Percentiles rank a stretch among this genome's conserved stretches.
These are phyloP conservation scores for Heliconius nattereri DNA, from an alignment of 1,140 invertebrate genomes.

Conservation along the genomic window DNA sequence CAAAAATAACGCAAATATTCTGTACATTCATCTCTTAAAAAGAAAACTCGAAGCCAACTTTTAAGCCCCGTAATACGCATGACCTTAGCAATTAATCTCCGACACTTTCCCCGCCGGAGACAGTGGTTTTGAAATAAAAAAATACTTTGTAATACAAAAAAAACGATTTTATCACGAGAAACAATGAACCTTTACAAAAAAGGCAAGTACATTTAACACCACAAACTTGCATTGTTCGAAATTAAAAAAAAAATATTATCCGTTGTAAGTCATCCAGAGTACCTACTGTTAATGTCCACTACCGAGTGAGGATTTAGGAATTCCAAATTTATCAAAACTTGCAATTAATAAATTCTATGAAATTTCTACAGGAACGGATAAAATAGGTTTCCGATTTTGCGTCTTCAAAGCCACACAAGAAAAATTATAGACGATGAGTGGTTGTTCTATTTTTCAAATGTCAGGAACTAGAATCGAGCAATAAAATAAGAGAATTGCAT, in stretches of 20 bases:
- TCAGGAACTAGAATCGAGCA: no score
- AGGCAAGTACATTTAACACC: slow-evolving; percentile 37
- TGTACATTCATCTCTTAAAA: background rate
- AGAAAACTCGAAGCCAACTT: background rate
- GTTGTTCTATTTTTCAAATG: no score
- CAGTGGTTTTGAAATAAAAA: slow-evolving; percentile 18
- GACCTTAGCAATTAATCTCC: slow-evolving; percentile 15
- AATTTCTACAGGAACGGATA: no score
- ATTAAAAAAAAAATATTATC: slow-evolving; percentile 30
- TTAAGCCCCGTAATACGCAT: background rate
- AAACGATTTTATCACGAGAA: slow-evolving; percentile 24
- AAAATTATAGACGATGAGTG: no score
- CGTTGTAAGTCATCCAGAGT: slow-evolving; percentile 28
- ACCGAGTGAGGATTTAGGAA: no score
- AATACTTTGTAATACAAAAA: slow-evolving; percentile 20
- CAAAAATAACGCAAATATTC: background rate
- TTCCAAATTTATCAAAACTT: no score
- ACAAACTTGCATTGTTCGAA: slow-evolving; percentile 31
- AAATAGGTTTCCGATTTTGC: no score
- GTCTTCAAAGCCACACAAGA: no score
- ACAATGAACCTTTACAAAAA: slow-evolving; percentile 36
- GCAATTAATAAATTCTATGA: no score
- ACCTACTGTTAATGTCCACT: background rate
- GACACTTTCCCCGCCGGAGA: slow-evolving; percentile 17
- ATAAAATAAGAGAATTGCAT: no score